Conservation (phyloP, 2,113 vertebrate genomes). For the Spea multiplicata region DNA sequence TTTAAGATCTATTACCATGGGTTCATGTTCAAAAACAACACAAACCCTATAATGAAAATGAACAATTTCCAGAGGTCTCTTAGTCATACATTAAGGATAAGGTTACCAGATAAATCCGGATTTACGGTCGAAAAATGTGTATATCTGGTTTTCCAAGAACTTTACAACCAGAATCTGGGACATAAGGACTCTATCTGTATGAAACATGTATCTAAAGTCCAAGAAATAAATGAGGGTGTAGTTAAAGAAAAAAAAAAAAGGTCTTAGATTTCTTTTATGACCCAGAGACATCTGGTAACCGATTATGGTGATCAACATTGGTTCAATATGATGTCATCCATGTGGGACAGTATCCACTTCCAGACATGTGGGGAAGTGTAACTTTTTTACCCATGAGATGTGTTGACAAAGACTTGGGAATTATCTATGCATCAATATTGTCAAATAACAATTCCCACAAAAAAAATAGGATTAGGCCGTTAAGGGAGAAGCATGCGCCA, state of each 20-base stretch:
- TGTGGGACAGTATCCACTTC: conserved; percentile 15
- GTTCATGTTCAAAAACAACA: conserved; percentile 5
- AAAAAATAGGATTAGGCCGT: conserved; percentile 35
- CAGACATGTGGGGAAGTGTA: conserved; percentile 42
- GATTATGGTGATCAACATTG: conserved; percentile 5
- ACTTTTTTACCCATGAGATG: conserved; percentile 39
- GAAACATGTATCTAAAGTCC: conserved; percentile 24
- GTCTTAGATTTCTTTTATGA: conserved; percentile 26
- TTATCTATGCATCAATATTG: conserved; percentile 25
- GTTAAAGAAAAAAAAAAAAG: conserved; percentile 1
- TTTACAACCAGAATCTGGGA: conserved; percentile 30
- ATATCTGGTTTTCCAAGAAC: conserved; percentile 28
- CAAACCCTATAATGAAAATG: conserved; percentile 14
- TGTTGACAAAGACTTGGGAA: conserved; percentile 13
- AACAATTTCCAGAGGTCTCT: conserved; percentile 6
- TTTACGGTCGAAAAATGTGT: conserved; percentile 18
- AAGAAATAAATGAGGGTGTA: conserved; percentile 40
- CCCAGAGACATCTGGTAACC: conserved; percentile 33
- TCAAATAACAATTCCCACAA: conserved; percentile 32
- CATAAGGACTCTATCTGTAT: conserved; percentile 7
- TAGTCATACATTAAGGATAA: conserved; percentile 20
- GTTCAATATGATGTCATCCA: conserved; percentile 32
- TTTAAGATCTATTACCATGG: not conserved
- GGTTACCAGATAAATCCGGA: conserved; percentile 32
- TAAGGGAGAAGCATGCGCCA: conserved; percentile 4